A percentile compares a stretch with the other conserved stretches of the same genome.
These are phyloP conservation scores for Marcusenius ussheri DNA, from an alignment of 2,113 vertebrate genomes.

Conservation along the genomic window DNA sequence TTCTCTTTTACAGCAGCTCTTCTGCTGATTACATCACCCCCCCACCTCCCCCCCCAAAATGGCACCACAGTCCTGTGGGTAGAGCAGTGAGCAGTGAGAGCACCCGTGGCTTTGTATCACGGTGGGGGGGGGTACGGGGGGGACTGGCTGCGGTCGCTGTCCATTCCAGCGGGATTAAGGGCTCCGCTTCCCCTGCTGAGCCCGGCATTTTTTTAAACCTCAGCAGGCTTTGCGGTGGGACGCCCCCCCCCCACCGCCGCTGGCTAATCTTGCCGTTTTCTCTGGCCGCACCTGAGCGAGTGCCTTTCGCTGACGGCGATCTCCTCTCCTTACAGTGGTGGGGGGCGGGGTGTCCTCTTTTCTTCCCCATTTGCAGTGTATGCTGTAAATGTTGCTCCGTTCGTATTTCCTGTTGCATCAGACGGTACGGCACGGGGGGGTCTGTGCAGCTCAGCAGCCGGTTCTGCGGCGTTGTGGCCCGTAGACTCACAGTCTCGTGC, in stretches of 20 bases:
- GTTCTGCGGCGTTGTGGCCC: neutral
- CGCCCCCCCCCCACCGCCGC: neutral
- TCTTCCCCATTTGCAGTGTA: neutral
- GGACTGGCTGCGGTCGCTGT: no score
- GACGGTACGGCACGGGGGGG: neutral
- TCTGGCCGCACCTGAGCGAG: neutral
- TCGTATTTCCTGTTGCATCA: neutral
- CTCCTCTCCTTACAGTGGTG: neutral
- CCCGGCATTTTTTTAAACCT: no score
- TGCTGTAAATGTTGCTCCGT: constrained; percentile 1
- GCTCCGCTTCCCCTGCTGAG: no score
- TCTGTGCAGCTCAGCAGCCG: neutral
- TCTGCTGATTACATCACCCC: no score
- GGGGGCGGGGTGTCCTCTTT: neutral
- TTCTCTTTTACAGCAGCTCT: no score
- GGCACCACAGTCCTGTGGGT: no score
- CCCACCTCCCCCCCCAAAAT: no score
- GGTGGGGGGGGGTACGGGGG: no score
- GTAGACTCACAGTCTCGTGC: neutral
- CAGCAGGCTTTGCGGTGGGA: neutral
- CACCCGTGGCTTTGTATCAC: no score
- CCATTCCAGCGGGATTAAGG: no score
- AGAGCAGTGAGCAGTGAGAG: no score
- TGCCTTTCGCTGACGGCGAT: neutral
- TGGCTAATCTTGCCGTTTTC: neutral